Percentiles rank a stretch among this genome's conserved stretches.
Conservation (phyloP, 2,888 invertebrate species). For the Zhuqinia jingwanae region DNA sequence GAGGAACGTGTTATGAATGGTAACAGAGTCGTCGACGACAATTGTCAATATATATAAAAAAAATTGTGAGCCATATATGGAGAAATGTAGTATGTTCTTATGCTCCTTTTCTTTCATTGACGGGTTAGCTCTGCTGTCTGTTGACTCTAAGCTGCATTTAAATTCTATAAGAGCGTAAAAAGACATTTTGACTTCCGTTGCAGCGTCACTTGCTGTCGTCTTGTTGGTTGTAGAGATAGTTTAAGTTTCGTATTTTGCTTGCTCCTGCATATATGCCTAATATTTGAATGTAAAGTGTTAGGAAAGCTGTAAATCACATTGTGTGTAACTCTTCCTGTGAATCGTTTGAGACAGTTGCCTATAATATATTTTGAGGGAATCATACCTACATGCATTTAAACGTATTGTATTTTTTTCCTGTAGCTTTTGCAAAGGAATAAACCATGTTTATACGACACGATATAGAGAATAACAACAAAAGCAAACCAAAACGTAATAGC, state of each 20-base stretch:
- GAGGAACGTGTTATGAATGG: slow-evolving; percentile 36
- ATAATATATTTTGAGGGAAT: no score
- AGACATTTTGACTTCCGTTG: slow-evolving; percentile 34
- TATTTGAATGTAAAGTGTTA: neutral
- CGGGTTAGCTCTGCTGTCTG: neutral
- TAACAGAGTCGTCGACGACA: slow-evolving; percentile 10
- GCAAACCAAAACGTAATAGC: neutral
- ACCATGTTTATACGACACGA: no score
- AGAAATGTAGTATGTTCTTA: no score
- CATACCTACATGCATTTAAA: no score
- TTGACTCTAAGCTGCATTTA: slow-evolving; percentile 18
- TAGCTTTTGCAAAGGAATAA: no score
- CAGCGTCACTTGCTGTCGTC: slow-evolving; percentile 6
- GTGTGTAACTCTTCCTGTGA: neutral
- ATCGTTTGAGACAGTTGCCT: no score
- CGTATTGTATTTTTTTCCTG: no score
- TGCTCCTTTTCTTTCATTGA: slow-evolving; percentile 5
- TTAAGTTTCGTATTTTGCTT: neutral
- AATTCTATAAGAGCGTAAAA: neutral
- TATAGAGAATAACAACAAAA: neutral
- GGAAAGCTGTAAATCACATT: slow-evolving; percentile 6
- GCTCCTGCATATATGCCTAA: neutral
- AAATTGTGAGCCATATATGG: slow-evolving; percentile 14
- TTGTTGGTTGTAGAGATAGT: neutral
- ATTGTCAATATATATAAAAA: slow-evolving; percentile 17